phyloP scores from a whole-genome alignment of 2,797 vertebrate species.

The Anniella stebbinsi region DNA sequence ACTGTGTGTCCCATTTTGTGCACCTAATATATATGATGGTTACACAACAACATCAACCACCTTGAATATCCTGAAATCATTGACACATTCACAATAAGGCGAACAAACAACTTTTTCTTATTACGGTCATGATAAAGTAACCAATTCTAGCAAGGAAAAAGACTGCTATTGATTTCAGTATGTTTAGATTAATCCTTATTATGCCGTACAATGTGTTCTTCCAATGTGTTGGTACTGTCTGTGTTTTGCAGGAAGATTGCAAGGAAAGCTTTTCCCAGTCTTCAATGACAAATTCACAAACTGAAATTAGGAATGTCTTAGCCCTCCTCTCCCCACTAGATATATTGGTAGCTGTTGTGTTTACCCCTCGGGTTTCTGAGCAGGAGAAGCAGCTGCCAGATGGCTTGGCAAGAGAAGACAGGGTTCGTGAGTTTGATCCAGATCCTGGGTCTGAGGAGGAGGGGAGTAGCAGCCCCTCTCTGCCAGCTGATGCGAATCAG shows the following conservation, averaged over 20 bases:
- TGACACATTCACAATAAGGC: not conserved
- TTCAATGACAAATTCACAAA: not conserved
- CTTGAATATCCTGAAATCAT: not conserved
- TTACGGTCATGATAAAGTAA: not conserved
- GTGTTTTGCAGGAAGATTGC: not conserved
- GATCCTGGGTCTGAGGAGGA: no score
- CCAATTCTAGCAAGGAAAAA: not conserved
- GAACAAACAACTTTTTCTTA: not conserved
- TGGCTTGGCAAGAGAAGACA: no score
- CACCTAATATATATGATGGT: not conserved
- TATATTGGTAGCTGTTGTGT: not conserved
- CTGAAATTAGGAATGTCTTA: not conserved
- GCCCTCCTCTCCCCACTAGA: no score
- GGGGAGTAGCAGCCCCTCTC: no score
- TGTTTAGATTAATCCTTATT: not conserved
- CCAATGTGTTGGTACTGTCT: not conserved
- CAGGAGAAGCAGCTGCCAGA: no score
- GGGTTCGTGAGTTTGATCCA: no score
- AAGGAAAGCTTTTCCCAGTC: no score
- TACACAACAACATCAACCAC: not conserved
- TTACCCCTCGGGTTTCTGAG: no score
- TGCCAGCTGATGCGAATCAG: no score
- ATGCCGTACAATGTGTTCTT: not conserved
- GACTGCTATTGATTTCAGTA: not conserved
- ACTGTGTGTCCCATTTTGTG: not conserved